phyloP scores from a whole-genome alignment of 2,797 vertebrate species.

The Channallabes apus region DNA sequence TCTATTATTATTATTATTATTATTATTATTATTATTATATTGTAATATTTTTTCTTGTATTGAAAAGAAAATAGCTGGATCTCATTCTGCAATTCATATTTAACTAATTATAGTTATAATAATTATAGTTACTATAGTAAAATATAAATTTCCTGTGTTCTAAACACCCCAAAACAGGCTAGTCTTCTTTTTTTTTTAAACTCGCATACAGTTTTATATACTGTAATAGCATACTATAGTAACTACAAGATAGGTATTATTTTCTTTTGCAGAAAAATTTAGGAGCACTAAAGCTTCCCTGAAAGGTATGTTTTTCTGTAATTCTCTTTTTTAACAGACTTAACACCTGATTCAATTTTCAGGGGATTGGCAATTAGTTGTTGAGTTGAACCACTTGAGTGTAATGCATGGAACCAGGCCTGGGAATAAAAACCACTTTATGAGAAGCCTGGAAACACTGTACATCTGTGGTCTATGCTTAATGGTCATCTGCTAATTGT shows the following conservation, averaged over 20 bases:
- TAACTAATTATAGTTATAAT: neutral
- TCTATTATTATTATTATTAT: no score
- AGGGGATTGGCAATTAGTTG: slow-evolving; percentile 3
- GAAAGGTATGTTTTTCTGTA: neutral
- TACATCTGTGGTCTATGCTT: slow-evolving; percentile 9
- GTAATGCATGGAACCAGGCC: slow-evolving; percentile 14
- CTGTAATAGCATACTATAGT: neutral
- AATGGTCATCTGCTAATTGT: slow-evolving; percentile 19
- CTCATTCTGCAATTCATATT: no score
- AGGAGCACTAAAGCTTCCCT: neutral
- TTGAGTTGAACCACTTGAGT: slow-evolving; percentile 15
- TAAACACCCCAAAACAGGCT: neutral
- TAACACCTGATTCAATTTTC: slow-evolving; percentile 28
- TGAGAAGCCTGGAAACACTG: slow-evolving; percentile 15
- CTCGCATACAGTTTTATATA: no score
- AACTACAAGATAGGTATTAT: neutral
- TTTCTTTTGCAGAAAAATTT: no score
- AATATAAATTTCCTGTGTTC: neutral
- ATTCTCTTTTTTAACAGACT: neutral
- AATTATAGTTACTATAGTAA: no score
- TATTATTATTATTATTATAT: no score
- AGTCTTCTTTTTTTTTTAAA: neutral
- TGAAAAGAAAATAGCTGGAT: no score
- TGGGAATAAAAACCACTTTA: slow-evolving; percentile 19
- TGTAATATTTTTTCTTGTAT: no score